Conservation (phyloP, 30 jellyfish, hydroid and myxozoan genomes). For the Rhopilema esculentum region DNA sequence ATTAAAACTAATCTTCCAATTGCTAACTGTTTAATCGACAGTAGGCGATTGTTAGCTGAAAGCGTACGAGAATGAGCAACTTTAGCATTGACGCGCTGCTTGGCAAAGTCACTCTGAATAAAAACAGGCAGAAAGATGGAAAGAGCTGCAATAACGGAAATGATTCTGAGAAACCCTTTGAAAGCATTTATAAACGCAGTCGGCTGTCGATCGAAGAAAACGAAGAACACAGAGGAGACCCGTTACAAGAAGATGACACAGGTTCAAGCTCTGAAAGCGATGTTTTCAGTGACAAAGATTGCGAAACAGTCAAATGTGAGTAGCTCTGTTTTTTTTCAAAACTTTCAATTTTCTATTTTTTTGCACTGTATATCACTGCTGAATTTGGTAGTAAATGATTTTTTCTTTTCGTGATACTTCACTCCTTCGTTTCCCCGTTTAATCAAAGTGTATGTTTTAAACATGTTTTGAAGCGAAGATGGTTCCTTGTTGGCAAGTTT, state of each 20-base stretch:
- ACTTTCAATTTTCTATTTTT: not conserved
- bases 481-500: too few relatives aligned
- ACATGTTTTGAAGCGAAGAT: too few relatives aligned
- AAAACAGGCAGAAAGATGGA: not conserved
- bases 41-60: not conserved
- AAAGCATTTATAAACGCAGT: not conserved
- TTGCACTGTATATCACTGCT: not conserved
- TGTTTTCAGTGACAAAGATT: conserved; percentile 56
- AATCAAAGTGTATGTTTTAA: too few relatives aligned
- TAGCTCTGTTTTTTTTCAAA: not conserved
- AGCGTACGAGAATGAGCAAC: conserved; percentile 40
- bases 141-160: not conserved
- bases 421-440: too few relatives aligned
- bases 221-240: not conserved
- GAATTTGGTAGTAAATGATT: too few relatives aligned
- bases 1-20: not conserved
- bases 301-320: conserved; percentile 5
- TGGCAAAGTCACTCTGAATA: conserved; percentile 37
- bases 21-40: not conserved
- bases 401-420: too few relatives aligned
- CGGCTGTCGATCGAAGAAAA: conserved; percentile 8
- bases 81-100: conserved; percentile 81
- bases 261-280: conserved; percentile 56
- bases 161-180: conserved; percentile 5
- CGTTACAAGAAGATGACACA: not conserved